Evolutionary conservation across 2,113 vertebrate species (phyloP).

Genomic region (Passerina amoena): DNA sequence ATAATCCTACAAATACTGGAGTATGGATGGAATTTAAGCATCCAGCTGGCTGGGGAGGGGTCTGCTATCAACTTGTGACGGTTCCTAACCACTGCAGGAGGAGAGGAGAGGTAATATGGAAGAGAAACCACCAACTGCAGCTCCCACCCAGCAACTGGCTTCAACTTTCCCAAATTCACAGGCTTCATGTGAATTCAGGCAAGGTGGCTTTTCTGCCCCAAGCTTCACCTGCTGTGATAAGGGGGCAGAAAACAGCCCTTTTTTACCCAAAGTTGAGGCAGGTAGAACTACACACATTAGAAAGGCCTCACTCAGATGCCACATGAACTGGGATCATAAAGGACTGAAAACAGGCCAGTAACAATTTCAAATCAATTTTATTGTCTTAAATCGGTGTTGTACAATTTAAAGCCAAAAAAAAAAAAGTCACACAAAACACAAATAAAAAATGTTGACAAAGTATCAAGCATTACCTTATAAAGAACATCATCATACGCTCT

Average conservation of each 20-base stretch:
- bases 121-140: neutral
- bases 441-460: constrained; percentile 43
- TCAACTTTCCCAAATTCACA: neutral
- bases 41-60: neutral
- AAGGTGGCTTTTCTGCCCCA: neutral
- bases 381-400: constrained; percentile 66
- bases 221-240: neutral
- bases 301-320: rapidly evolving
- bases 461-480: constrained; percentile 23
- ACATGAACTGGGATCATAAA: neutral
- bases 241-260: neutral
- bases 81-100: neutral
- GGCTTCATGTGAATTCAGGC: neutral
- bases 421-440: constrained; percentile 60
- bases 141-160: neutral
- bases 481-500: constrained; percentile 33
- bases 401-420: constrained; percentile 58
- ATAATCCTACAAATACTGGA: neutral
- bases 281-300: rapidly evolving
- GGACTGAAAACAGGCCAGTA: neutral
- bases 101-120: rapidly evolving
- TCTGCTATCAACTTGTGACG: neutral
- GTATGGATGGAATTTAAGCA: neutral
- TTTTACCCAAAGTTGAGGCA: neutral
- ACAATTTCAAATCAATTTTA: constrained; percentile 75